Conservation (phyloP, 2,797 vertebrate species). For the Erethizon dorsatum region DNA sequence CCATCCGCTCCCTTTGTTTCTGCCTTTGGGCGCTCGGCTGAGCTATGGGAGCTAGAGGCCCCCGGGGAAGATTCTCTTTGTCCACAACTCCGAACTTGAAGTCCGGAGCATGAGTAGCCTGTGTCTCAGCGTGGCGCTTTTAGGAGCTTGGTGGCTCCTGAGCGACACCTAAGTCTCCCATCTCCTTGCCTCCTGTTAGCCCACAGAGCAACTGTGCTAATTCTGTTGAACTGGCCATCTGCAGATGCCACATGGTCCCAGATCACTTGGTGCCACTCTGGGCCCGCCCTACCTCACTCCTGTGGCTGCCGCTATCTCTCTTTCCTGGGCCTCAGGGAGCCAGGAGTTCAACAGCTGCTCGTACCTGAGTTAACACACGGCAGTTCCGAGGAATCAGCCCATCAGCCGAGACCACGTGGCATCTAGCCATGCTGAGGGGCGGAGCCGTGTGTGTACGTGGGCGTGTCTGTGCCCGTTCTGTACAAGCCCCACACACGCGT, state of each 20-base stretch:
- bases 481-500: neutral
- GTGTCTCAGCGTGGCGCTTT: neutral
- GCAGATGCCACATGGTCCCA: neutral
- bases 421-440: neutral
- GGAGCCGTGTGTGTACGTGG: neutral
- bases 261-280: neutral
- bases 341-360: neutral
- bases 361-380: neutral
- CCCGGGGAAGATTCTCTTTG: neutral
- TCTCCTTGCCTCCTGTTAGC: neutral
- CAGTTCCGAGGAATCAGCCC: neutral
- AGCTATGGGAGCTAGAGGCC: neutral
- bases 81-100: neutral
- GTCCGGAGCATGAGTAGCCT: neutral
- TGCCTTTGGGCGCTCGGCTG: neutral
- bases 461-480: neutral
- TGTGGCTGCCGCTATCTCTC: neutral
- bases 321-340: neutral
- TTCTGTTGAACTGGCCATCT: constrained; percentile 51
- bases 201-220: rapidly evolving
- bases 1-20: neutral
- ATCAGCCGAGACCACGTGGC: neutral
- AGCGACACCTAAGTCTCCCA: neutral
- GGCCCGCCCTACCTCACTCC: neutral
- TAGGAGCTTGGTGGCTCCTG: neutral